Percentiles rank a stretch among this genome's conserved stretches.
Evolutionary conservation across 2,888 invertebrate genomes (phyloP).

Genomic region (Leptinotarsa peninsularis): DNA sequence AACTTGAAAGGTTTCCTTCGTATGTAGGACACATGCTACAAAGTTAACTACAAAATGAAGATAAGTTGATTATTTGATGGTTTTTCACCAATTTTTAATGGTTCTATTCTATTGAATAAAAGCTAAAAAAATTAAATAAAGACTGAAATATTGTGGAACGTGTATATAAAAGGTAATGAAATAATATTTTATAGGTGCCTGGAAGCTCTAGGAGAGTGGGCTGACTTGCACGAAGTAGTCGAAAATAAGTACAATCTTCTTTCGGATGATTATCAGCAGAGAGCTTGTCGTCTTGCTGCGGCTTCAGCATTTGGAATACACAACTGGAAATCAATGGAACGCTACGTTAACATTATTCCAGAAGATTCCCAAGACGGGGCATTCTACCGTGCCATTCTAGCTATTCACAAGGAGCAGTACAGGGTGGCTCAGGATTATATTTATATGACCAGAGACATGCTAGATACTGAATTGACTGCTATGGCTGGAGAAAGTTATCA

Average conservation of each 20-base stretch:
- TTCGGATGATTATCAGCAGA: constrained; percentile 70
- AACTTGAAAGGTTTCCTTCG: too few relatives aligned
- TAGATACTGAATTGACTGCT: constrained; percentile 96
- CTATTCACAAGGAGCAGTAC: constrained; percentile 85
- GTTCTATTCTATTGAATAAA: background rate
- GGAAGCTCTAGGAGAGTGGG: constrained; percentile 98
- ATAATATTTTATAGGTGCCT: constrained; percentile 71
- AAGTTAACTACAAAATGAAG: too few relatives aligned
- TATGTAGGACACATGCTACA: too few relatives aligned
- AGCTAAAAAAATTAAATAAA: background rate
- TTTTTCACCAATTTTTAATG: too few relatives aligned
- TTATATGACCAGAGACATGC: constrained; percentile 90
- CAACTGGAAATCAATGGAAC: constrained; percentile 94
- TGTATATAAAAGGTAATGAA: background rate
- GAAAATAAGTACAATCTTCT: constrained; percentile 79
- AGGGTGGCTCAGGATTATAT: constrained; percentile 74
- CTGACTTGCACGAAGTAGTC: constrained; percentile 83
- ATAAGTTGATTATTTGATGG: too few relatives aligned
- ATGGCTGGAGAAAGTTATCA: constrained; percentile 97
- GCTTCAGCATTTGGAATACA: constrained; percentile 96
- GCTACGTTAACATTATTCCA: constrained; percentile 87
- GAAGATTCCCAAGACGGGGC: constrained; percentile 95
- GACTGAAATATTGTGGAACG: background rate
- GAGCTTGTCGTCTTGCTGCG: constrained; percentile 90
- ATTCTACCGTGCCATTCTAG: constrained; percentile 93